A percentile compares a stretch with the other conserved stretches of the same genome.
phyloP scores from a whole-genome alignment of 2,888 invertebrate genomes.

The Mesorhabditis sp. region DNA sequence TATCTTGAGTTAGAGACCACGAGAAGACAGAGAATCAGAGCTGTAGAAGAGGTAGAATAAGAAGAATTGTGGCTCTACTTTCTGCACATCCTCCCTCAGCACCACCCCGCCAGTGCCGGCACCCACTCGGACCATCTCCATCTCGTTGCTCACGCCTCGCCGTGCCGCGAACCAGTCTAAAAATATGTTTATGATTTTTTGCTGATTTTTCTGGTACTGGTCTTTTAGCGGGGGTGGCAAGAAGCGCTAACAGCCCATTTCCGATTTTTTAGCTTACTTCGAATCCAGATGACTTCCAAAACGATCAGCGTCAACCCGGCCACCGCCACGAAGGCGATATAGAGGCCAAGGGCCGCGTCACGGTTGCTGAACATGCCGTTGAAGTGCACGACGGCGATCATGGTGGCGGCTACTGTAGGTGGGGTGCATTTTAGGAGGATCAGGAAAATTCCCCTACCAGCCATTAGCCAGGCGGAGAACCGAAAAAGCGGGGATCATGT shows the following conservation, averaged over 20 bases:
- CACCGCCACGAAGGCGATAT: slow-evolving; percentile 32
- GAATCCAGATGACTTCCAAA: slow-evolving; percentile 22
- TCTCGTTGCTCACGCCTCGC: slow-evolving; percentile 22
- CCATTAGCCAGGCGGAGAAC: slow-evolving; percentile 30
- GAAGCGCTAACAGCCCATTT: too few relatives aligned
- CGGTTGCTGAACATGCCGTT: slow-evolving; percentile 27
- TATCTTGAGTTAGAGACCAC: too few relatives aligned
- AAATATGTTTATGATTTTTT: not conserved
- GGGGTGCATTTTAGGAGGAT: not conserved
- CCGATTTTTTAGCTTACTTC: slow-evolving; percentile 10
- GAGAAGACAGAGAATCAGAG: too few relatives aligned
- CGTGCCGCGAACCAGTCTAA: slow-evolving; percentile 19
- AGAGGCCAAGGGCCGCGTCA: slow-evolving; percentile 31
- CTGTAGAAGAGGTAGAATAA: too few relatives aligned
- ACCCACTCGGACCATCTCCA: slow-evolving; percentile 32
- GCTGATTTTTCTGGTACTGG: slow-evolving; percentile 10
- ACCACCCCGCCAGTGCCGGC: slow-evolving; percentile 9
- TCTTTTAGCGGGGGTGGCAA: slow-evolving; percentile 1
- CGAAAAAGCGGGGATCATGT: slow-evolving; percentile 35
- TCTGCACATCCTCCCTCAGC: not conserved
- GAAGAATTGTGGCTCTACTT: too few relatives aligned
- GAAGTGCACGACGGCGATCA: slow-evolving; percentile 36
- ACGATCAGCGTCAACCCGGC: slow-evolving; percentile 25
- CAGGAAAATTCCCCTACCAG: slow-evolving; percentile 12
- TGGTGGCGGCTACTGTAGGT: slow-evolving; percentile 26